A percentile compares a stretch with the other conserved stretches of the same genome.
phyloP scores from a whole-genome alignment of 2,113 vertebrate species.

The Tragelaphus scriptus region DNA sequence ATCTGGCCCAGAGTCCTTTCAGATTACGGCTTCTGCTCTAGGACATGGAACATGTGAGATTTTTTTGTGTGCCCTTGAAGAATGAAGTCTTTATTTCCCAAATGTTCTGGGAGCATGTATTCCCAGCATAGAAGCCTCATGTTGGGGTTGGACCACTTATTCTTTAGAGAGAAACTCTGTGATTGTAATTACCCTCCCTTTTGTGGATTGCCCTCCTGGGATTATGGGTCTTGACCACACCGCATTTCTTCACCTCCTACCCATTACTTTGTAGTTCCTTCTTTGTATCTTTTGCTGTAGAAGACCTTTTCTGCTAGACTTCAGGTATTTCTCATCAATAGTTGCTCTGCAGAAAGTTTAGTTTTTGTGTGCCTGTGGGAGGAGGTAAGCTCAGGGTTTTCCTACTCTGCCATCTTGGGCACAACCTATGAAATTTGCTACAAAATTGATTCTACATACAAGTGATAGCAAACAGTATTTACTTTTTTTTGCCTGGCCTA shows the following conservation, averaged over 20 bases:
- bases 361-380: not conserved
- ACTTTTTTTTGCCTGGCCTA: not conserved
- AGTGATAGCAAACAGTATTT: not conserved
- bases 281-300: not conserved
- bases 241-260: not conserved
- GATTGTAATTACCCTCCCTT: not conserved
- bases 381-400: not conserved
- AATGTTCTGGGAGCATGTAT: not conserved
- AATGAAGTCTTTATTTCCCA: not conserved
- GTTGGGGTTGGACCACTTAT: not conserved
- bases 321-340: not conserved
- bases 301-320: not conserved
- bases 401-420: not conserved
- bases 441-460: not conserved
- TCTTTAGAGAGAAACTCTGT: not conserved
- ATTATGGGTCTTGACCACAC: not conserved
- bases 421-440: not conserved
- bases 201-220: not conserved
- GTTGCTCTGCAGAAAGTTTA: not conserved
- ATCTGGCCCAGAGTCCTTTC: not conserved
- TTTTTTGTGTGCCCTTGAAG: not conserved
- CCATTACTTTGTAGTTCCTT: not conserved
- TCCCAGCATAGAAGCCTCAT: not conserved
- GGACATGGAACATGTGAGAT: not conserved
- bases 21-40: not conserved